Base-by-base conservation (phyloP, 2,888 invertebrate species). In the Priocnemis perturbator region DNA sequence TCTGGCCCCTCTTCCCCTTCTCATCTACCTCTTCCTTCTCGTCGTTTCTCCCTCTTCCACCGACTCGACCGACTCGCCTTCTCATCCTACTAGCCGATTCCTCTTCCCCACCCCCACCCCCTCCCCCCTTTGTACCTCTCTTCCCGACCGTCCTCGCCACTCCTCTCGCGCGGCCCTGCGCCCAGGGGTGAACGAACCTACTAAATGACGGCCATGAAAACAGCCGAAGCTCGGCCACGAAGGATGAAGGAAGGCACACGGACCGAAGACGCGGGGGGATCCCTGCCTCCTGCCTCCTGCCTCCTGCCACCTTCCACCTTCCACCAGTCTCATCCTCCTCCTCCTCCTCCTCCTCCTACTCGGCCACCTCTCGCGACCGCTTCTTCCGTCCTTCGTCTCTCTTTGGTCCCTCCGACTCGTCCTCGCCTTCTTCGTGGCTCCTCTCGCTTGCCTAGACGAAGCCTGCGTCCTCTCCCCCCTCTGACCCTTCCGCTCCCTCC, bases 121-220 rank as follows among this genome's bases (percentile, higher is more conserved):
- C 69, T 71, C 66, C 45, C 53, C 26, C 26, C 26, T 4, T 37
- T 14, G 23, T 20, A 37, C 20, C 50, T 50, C 44, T 50, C 44
- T 44, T 50, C 69, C 73, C 65, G 57, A 50, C 61, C 64, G 69
- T 55, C 70, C 72, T 57, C 71, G 52, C 64, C 21, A 55, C 64
- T 69, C 72, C 71, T 67, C 77, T 72, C 69, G 67, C 73, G 57
- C 79, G 81, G 81, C 82, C 84, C 84, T 82, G 79, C 85, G 81
- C 84, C 83, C 79, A 86, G 87, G 87, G 89, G 89, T 89, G 89
- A 89, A 89, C 85, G 88, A 89, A 89, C 89, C 88, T 86, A 89
- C 89, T 87, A 89, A 89, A 89, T 89, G 88, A 89, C 89, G 89
- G 88, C 89, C 89, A 89, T 89, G 89, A 89, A 89, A 89, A 89